A percentile compares a stretch with the other conserved stretches of the same genome.
These are phyloP conservation scores for Tricholauxania praeusta DNA, from an alignment of 2,888 invertebrate species.

Conservation along the genomic window DNA sequence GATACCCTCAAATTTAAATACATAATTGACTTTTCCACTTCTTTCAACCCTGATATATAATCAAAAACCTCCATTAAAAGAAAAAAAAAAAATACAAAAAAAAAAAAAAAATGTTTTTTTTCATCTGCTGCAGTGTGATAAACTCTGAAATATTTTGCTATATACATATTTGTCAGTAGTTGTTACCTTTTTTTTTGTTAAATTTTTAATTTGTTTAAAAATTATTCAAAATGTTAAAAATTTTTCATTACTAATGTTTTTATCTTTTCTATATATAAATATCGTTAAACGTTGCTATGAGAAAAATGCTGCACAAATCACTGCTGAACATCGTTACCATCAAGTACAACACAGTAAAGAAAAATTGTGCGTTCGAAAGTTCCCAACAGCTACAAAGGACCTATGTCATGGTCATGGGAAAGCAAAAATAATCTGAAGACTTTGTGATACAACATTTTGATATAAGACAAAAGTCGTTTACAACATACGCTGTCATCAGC, in stretches of 20 bases:
- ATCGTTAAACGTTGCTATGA: conserved; percentile 19
- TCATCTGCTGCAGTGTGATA: no score
- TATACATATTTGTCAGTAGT: neutral
- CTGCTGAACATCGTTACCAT: conserved; percentile 8
- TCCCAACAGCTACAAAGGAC: neutral
- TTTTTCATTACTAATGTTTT: conserved; percentile 37
- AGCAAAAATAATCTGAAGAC: no score
- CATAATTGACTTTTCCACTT: neutral
- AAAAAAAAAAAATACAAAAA: conserved; percentile 6
- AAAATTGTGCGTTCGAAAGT: conserved; percentile 1
- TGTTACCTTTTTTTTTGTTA: conserved; percentile 12
- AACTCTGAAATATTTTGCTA: neutral
- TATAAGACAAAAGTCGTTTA: no score
- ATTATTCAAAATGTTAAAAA: conserved; percentile 13
- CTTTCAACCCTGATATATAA: neutral
- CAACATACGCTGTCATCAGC: no score
- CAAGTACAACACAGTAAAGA: neutral
- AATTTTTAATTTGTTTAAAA: conserved; percentile 13
- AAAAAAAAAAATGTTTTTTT: neutral
- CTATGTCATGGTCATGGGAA: no score
- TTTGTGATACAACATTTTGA: no score
- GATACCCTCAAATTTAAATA: neutral
- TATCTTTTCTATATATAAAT: conserved; percentile 39
- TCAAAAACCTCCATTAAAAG: neutral
- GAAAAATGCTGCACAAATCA: conserved; percentile 3